These are phyloP conservation scores for Pitta sordida DNA, from an alignment of 2,113 vertebrate species.

Conservation along the genomic window DNA sequence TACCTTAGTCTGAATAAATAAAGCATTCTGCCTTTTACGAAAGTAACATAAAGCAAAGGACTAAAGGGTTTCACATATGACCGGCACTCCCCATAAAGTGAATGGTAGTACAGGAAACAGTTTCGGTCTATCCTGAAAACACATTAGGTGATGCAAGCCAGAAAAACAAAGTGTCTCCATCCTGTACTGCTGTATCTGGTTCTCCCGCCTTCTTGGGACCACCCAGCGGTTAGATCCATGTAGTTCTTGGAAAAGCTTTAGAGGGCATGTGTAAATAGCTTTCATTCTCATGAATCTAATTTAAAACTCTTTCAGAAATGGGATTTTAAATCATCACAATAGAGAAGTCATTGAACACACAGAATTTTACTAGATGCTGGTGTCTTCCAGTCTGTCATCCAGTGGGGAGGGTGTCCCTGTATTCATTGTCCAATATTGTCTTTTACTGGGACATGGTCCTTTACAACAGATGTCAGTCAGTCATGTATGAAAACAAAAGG, in stretches of 20 bases:
- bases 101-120: conserved; percentile 18
- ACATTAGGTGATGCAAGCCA: conserved; percentile 39
- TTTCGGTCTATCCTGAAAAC: conserved; percentile 21
- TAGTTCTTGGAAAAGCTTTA: conserved; percentile 31
- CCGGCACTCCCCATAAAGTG: background rate
- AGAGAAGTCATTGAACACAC: background rate
- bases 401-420: rapidly evolving
- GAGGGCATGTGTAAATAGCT: background rate
- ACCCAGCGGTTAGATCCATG: background rate
- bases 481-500: background rate
- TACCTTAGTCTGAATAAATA: conserved; percentile 55
- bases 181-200: conserved; percentile 2
- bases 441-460: background rate
- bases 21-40: conserved; percentile 38
- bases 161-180: conserved; percentile 40
- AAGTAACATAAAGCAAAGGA: conserved; percentile 53
- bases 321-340: background rate
- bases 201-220: conserved; percentile 13
- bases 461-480: background rate
- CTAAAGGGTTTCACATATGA: conserved; percentile 38
- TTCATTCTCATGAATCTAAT: background rate
- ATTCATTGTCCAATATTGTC: background rate
- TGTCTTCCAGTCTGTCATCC: background rate
- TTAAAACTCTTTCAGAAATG: background rate
- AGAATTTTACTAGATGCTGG: background rate